Conservation (phyloP, 2,888 invertebrate species). For the Amphipyra berbera region DNA sequence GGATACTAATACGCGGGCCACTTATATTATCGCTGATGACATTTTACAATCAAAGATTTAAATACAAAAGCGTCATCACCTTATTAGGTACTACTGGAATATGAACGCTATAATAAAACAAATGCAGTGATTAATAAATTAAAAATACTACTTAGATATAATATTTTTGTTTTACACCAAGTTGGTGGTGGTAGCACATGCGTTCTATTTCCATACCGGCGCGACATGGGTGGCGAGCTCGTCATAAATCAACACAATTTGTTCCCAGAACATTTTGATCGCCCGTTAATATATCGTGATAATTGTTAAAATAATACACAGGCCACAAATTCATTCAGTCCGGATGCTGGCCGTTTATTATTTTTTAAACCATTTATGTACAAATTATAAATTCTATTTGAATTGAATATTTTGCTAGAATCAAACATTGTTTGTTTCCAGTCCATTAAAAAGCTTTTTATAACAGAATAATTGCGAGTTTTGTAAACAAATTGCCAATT, state of each 20-base stretch:
- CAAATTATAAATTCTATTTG: conserved; percentile 17
- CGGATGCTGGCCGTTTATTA: conserved; percentile 60
- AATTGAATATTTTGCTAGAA: conserved; percentile 22
- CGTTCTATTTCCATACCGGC: conserved; percentile 75
- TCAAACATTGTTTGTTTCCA: conserved; percentile 29
- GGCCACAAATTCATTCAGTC: conserved; percentile 57
- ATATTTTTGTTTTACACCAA: conserved; percentile 50
- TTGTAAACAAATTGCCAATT: conserved; percentile 51
- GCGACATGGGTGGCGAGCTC: conserved; percentile 81
- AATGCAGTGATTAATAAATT: conserved; percentile 21
- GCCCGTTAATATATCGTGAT: conserved; percentile 70
- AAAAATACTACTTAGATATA: conserved; percentile 15
- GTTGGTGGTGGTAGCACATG: conserved; percentile 58
- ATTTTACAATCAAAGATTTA: too few species aligned
- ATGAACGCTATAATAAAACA: background rate
- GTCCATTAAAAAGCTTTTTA: conserved; percentile 30
- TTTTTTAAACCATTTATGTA: conserved; percentile 29
- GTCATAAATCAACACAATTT: conserved; percentile 83
- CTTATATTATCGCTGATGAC: too few species aligned
- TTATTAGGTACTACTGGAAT: too few species aligned
- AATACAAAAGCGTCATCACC: too few species aligned
- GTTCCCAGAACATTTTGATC: conserved; percentile 76
- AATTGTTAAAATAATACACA: conserved; percentile 71
- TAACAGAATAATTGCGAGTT: conserved; percentile 32
- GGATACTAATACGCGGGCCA: too few species aligned